Evolutionary conservation across 2,113 vertebrate species (phyloP), one percentile per base, ranked within the genome.

Genomic region (Myotis davidii): DNA sequence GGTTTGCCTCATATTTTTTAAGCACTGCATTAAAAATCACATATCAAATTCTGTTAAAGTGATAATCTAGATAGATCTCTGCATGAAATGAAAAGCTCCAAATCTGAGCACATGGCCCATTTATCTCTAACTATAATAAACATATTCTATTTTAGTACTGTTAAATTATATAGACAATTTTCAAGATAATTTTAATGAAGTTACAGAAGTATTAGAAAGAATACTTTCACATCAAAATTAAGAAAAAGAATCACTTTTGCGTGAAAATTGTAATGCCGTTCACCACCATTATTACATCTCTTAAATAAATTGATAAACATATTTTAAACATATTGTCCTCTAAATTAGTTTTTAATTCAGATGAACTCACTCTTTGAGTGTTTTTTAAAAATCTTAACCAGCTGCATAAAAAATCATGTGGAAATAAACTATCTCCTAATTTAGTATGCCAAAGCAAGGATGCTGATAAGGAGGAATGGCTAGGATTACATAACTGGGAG

Each of bases 31-130:
- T 96, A 95, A 94, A 93, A 93, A 85, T 70, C 37, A 90, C 61
- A 70, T 84, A 81, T 92, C 29, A 82, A 54, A 56, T 92, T 89
- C 37, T 94, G 64, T 88, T 67, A 96, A 92, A 96, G 87, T 90
- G 88, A 70, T 72, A 85, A 21, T 79, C 39, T 92, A 52, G 64
- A 91, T 42, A 67, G 27, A 78, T 94, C 7, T 70, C 13, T 95
- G 5, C 54, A 70, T 42, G 61, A 82, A 82, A 88, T 64, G 67
- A 52, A 79, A 69, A n/a, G 9, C 16, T 76, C 83, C 29, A 29
- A 96, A 69, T 93, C 56, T 64, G 37, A 96, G 50, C 74, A 96
- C 39, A 94, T 97, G 94, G 89, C 8, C 86, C 64, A 94, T 93
- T 95, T 95, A 83, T 94, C 48, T 83, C 37, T 39, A 81, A 39